Percentiles rank a stretch among this genome's conserved stretches.
Evolutionary conservation across 2,113 vertebrate genomes (phyloP).

Genomic region (Sciurus niger): DNA sequence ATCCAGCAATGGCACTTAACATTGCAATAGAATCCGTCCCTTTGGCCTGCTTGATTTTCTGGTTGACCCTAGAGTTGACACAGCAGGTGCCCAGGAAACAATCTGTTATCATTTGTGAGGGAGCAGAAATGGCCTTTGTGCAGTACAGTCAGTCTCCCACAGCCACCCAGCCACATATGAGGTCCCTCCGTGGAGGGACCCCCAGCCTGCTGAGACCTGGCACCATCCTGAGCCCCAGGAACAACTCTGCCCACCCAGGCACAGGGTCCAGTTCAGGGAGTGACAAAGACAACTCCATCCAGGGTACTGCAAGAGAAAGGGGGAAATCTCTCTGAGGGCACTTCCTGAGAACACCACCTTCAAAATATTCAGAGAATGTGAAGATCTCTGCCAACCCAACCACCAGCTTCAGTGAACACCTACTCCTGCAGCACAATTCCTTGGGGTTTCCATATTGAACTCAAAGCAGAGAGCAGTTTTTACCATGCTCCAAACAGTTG

Average conservation of each 20-base stretch:
- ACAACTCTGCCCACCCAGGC: not conserved
- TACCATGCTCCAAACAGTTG: not conserved
- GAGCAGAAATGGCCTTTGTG: not conserved
- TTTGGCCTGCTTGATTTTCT: not conserved
- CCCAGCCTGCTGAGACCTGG: not conserved
- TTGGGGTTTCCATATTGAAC: not conserved
- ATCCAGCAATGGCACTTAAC: not conserved
- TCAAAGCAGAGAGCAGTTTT: not conserved
- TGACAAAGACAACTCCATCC: not conserved
- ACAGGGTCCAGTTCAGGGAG: not conserved
- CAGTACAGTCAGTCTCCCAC: not conserved
- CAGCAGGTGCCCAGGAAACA: not conserved
- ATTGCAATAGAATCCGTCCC: not conserved
- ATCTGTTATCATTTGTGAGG: not conserved
- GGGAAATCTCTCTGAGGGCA: not conserved
- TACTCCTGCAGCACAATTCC: not conserved
- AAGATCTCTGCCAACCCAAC: not conserved
- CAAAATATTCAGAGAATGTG: not conserved
- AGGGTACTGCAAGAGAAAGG: not conserved
- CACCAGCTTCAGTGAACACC: not conserved
- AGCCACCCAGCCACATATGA: accelerated
- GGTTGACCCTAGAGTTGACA: not conserved
- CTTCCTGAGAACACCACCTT: not conserved
- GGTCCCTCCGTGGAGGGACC: not conserved
- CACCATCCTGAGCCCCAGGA: not conserved